Base-by-base conservation (phyloP, 1,140 invertebrate genomes). In the Lanistes nyassanus region DNA sequence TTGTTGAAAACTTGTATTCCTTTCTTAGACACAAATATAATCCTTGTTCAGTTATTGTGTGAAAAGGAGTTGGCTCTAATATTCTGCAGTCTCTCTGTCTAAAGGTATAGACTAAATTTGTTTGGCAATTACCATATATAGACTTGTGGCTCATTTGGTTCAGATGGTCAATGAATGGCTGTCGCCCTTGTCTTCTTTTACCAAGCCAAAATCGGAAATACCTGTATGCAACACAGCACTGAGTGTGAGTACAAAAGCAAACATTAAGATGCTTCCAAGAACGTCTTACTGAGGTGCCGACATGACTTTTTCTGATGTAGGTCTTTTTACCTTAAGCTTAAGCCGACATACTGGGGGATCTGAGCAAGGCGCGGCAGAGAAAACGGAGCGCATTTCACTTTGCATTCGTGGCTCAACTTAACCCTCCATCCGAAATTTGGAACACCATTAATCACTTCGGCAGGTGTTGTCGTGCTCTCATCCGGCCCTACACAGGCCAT, bases 331-430 rank as follows among this genome's bases (percentile, higher is more conserved):
- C 93, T 91, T 68, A 92, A 87, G 79, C 91, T 88, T 47, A 94
- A 86, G 0, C 92, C 92, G 80, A 94, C 84, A 79, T 94, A 88
- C 66, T 91, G 90, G 69, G 92, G 90, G 47, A 94, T 89, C 87
- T 95, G 93, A 75, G 90, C 91, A 3, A 94, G 85, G 80, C 91
- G 90, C 19, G 94, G 93, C 77, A 89, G 88, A 36, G 92, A 88
- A 82, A 92, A 91, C 83, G 94, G 94, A 78, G 92, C 92, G 84
- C 94, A 92, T 88, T 93, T 93, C 83, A 95, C 91, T 21, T 93
- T 92, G 90, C 92, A 95, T 79, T 92, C 90, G 90, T 96, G 93
- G 88, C 95, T 91, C 78, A 96, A 90, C 79, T 91, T 91, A 19
- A 90, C 77, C 67, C 88, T 75, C 69, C 95, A 89, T 55, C 88